A percentile compares a stretch with the other conserved stretches of the same genome.
These are phyloP conservation scores for Morbakka virulenta DNA, from an alignment of 30 jellyfish, hydroid and myxozoan genomes.

Conservation along the genomic window DNA sequence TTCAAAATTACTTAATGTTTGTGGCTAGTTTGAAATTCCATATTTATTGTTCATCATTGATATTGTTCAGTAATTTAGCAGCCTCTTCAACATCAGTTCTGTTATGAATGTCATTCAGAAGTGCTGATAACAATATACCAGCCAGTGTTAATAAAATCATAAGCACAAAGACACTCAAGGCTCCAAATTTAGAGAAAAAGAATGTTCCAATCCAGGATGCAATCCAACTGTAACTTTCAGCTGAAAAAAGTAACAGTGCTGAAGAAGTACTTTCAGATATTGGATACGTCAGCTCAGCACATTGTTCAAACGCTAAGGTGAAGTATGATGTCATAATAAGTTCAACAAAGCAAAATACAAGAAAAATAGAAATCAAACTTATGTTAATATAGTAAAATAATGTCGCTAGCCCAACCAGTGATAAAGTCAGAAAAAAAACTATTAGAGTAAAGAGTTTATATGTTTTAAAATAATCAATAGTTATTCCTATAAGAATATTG, in stretches of 20 bases:
- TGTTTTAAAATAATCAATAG: slow-evolving; percentile 62
- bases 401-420: not conserved
- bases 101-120: too few species aligned
- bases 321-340: slow-evolving; percentile 54
- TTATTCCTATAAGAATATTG: slow-evolving; percentile 53
- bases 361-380: not conserved
- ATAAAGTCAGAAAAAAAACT: not conserved
- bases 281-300: slow-evolving; percentile 72
- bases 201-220: not conserved
- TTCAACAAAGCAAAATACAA: not conserved
- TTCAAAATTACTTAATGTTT: too few species aligned
- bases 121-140: too few species aligned
- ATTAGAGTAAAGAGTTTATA: not conserved
- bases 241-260: not conserved
- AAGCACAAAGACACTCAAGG: not conserved
- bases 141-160: too few species aligned
- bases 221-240: not conserved
- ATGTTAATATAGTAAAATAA: not conserved
- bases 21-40: too few species aligned
- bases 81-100: too few species aligned
- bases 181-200: not conserved
- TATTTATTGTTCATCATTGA: too few species aligned
- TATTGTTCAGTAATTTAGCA: too few species aligned
- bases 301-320: slow-evolving; percentile 82
- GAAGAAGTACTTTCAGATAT: slow-evolving; percentile 54